Percentiles rank a stretch among this genome's conserved stretches.
These are phyloP conservation scores for Dynastes grantii DNA, from an alignment of 2,888 invertebrate species.

Conservation along the genomic window DNA sequence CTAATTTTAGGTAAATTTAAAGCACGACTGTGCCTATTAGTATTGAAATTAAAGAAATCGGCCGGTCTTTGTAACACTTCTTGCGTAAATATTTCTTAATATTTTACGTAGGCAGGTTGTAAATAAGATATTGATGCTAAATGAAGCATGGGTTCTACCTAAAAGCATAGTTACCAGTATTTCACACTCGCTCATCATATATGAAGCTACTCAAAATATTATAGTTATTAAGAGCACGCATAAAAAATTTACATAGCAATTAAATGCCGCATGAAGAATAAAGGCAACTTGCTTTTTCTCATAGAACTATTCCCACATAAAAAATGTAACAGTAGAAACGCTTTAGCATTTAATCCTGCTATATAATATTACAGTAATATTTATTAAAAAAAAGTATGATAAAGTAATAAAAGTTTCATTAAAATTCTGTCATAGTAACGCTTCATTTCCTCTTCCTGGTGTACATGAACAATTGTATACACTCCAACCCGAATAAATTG, in stretches of 20 bases:
- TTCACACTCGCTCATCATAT: no score
- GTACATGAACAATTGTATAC: constrained; percentile 18
- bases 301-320: constrained; percentile 1
- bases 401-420: constrained; percentile 31
- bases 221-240: background rate
- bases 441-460: constrained; percentile 45
- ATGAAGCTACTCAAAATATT: no score
- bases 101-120: no score
- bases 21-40: no score
- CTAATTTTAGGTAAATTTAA: no score
- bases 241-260: background rate
- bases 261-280: background rate
- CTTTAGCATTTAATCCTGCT: background rate
- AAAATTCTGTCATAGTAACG: constrained; percentile 30
- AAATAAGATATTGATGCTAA: no score
- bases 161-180: no score
- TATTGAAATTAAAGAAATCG: no score
- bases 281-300: background rate
- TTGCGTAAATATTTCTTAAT: no score
- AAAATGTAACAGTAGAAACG: background rate
- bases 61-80: no score
- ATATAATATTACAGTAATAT: background rate
- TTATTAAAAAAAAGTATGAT: background rate
- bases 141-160: no score
- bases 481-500: constrained; percentile 10